These are phyloP conservation scores for Psilopsiagon aurifrons DNA, from an alignment of 2,113 vertebrate genomes.

Conservation along the genomic window DNA sequence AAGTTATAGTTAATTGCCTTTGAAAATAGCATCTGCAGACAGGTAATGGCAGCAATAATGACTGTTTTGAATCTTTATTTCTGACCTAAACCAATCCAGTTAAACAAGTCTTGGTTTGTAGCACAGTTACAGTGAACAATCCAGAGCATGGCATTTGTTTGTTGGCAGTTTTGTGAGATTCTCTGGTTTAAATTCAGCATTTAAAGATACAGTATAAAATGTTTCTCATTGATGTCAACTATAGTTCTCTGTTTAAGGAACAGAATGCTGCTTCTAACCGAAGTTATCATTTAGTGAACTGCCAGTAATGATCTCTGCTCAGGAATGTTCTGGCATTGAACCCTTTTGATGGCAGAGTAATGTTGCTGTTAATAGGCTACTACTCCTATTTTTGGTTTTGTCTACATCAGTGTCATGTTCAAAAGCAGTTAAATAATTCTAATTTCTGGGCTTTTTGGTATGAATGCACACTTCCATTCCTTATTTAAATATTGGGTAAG, in stretches of 20 bases:
- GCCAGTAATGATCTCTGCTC: slow-evolving; percentile 39
- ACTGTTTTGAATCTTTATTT: neutral
- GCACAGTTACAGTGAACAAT: slow-evolving; percentile 46
- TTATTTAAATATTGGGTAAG: neutral
- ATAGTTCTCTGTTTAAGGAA: slow-evolving; percentile 20
- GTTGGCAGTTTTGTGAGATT: slow-evolving; percentile 13
- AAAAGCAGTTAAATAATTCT: slow-evolving; percentile 44
- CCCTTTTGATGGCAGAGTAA: slow-evolving; percentile 48
- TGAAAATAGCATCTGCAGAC: neutral
- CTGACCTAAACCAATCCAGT: neutral
- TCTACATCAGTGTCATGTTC: slow-evolving; percentile 43
- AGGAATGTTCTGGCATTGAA: slow-evolving; percentile 9
- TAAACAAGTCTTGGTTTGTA: slow-evolving; percentile 2
- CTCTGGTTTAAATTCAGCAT: slow-evolving; percentile 34
- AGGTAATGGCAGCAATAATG: neutral
- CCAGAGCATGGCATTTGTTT: neutral
- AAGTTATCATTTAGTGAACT: slow-evolving; percentile 19
- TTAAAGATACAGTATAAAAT: slow-evolving; percentile 3
- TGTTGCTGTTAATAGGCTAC: slow-evolving; percentile 22
- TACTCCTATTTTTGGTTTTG: slow-evolving; percentile 44
- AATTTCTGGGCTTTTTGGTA: slow-evolving; percentile 32
- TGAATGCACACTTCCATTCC: slow-evolving; percentile 21
- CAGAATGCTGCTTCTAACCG: slow-evolving; percentile 6
- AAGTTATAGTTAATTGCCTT: neutral
- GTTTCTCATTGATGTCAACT: neutral